Conservation (phyloP, 2,113 vertebrate genomes). For the Marcusenius ussheri region DNA sequence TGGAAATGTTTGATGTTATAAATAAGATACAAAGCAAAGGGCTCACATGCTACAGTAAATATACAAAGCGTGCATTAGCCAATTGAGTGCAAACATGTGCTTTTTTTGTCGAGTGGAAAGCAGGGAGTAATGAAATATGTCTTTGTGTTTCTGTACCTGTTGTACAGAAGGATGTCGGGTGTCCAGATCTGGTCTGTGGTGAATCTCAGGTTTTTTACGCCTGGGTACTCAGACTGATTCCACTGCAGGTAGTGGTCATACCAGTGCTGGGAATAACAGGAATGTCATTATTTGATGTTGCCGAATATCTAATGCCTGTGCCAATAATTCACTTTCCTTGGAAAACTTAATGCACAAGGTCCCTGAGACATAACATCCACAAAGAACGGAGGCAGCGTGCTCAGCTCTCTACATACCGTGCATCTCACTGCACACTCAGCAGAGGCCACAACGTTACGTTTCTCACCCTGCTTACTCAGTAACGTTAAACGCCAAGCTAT, state of each 20-base stretch:
- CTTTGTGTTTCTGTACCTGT: conserved; percentile 52
- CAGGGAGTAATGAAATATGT: background rate
- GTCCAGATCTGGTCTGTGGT: conserved; percentile 69
- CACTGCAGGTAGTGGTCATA: conserved; percentile 68
- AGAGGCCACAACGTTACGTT: background rate
- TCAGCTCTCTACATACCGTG: background rate
- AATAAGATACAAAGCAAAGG: background rate
- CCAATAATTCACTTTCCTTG: background rate
- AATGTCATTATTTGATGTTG: background rate
- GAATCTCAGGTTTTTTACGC: conserved; percentile 68
- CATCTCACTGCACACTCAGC: background rate
- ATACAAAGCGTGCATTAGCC: background rate
- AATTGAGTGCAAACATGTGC: background rate
- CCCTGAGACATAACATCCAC: background rate
- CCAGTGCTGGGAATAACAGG: conserved; percentile 51
- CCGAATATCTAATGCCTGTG: background rate
- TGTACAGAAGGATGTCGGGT: conserved; percentile 68
- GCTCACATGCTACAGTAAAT: background rate
- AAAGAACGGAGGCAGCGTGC: background rate
- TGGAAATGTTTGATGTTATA: background rate
- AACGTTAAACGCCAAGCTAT: background rate
- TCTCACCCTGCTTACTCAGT: background rate
- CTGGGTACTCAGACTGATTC: conserved; percentile 67
- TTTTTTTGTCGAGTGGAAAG: background rate
- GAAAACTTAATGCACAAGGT: background rate